Evolutionary conservation across 2,113 vertebrate species (phyloP).

Genomic region (Cochlearius cochlearius): DNA sequence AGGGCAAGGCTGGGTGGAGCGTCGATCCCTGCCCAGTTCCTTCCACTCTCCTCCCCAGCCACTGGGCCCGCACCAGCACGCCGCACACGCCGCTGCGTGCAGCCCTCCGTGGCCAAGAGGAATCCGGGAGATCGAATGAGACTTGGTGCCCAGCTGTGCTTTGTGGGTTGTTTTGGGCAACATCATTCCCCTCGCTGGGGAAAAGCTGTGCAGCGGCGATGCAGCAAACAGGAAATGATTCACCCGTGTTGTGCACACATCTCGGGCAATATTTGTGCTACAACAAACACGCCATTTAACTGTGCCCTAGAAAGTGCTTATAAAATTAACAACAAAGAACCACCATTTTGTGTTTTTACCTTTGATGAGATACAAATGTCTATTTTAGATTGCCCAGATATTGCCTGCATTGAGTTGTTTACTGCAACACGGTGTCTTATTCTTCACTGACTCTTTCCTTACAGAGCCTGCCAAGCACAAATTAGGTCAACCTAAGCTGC

Average conservation of each 20-base stretch:
- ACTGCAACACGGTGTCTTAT: constrained; percentile 9
- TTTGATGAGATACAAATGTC: not conserved
- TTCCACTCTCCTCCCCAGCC: rapidly evolving
- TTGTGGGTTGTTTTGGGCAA: not conserved
- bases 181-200: not conserved
- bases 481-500: constrained; percentile 67
- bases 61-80: not conserved
- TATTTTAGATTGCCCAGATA: not conserved
- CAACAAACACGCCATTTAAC: not conserved
- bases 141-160: not conserved
- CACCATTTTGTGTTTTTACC: not conserved
- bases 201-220: not conserved
- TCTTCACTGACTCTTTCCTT: constrained; percentile 39
- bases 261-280: not conserved
- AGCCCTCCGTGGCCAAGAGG: not conserved
- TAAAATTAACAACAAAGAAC: not conserved
- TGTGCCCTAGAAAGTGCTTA: not conserved
- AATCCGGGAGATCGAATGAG: rapidly evolving
- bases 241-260: not conserved
- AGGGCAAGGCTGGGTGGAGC: not conserved
- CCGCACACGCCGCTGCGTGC: rapidly evolving
- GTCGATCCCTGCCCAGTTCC: not conserved
- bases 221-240: not conserved
- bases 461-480: constrained; percentile 46
- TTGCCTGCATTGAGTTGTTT: constrained; percentile 19